Conservation (phyloP, 1,140 invertebrate genomes). For the Euura saliciscinereae region DNA sequence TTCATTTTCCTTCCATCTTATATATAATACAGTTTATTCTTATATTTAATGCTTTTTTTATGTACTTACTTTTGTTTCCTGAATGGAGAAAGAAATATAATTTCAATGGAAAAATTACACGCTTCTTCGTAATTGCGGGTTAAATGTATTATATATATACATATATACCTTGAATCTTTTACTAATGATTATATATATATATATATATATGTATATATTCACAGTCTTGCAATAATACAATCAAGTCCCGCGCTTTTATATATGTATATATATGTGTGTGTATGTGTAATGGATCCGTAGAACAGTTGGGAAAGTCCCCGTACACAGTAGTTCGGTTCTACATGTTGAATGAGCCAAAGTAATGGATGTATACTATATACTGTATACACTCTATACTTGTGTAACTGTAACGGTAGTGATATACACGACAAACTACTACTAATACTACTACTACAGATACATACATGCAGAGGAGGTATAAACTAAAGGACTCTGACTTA, state of each 20-base stretch:
- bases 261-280: background rate
- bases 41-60: background rate
- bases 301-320: background rate
- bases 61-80: no score
- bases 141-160: background rate
- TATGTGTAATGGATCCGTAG: background rate
- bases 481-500: background rate
- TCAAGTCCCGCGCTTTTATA: background rate
- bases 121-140: background rate
- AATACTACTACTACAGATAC: background rate
- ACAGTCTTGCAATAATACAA: background rate
- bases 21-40: background rate
- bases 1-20: background rate
- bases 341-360: no score
- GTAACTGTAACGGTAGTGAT: no score
- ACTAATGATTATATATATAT: background rate
- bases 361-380: background rate
- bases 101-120: background rate
- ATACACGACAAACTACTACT: background rate
- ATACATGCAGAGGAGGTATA: background rate
- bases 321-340: no score
- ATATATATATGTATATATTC: background rate
- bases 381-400: background rate
- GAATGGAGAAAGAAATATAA: no score
- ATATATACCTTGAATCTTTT: background rate